These are phyloP conservation scores for Oscheius myriophilus DNA, from an alignment of 2,888 invertebrate genomes.

Conservation along the genomic window DNA sequence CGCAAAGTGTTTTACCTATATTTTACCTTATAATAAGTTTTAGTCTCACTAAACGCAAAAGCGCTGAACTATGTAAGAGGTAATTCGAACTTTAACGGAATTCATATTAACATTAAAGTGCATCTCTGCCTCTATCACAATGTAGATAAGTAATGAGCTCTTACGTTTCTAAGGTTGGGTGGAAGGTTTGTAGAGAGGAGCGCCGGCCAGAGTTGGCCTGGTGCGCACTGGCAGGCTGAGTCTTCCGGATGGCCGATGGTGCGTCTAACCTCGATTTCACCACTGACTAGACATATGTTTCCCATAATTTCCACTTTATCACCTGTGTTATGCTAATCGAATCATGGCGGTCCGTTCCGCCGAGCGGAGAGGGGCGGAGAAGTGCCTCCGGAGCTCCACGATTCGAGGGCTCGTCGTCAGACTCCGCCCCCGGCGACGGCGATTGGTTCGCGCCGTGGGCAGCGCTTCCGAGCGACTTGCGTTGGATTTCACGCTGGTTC, in stretches of 20 bases:
- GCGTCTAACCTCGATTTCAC: slow-evolving; percentile 37
- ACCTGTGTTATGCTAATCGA: slow-evolving; percentile 33
- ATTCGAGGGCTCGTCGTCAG: slow-evolving; percentile 27
- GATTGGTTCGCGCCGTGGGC: slow-evolving; percentile 13
- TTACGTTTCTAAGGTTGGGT: too few relatives aligned
- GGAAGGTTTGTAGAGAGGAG: neutral
- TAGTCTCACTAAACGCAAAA: too few relatives aligned
- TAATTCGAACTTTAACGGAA: too few relatives aligned
- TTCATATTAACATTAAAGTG: too few relatives aligned
- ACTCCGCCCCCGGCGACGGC: slow-evolving; percentile 29
- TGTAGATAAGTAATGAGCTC: too few relatives aligned
- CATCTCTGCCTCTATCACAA: too few relatives aligned
- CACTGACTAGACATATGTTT: slow-evolving; percentile 33
- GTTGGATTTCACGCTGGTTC: slow-evolving; percentile 32
- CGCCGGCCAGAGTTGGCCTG: slow-evolving; percentile 20
- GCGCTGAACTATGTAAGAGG: too few relatives aligned
- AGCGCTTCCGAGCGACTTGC: slow-evolving; percentile 32
- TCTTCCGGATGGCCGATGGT: slow-evolving; percentile 35
- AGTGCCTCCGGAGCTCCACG: slow-evolving; percentile 10
- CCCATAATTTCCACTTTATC: slow-evolving; percentile 33
- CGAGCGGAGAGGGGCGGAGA: slow-evolving; percentile 21
- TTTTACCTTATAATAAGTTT: too few relatives aligned
- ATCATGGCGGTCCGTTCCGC: slow-evolving; percentile 27
- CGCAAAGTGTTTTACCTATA: too few relatives aligned
- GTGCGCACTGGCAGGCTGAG: slow-evolving; percentile 27